Evolutionary conservation across 2,888 invertebrate genomes (phyloP), one percentile per base, ranked within the genome.

Genomic region (Timandra comae): DNA sequence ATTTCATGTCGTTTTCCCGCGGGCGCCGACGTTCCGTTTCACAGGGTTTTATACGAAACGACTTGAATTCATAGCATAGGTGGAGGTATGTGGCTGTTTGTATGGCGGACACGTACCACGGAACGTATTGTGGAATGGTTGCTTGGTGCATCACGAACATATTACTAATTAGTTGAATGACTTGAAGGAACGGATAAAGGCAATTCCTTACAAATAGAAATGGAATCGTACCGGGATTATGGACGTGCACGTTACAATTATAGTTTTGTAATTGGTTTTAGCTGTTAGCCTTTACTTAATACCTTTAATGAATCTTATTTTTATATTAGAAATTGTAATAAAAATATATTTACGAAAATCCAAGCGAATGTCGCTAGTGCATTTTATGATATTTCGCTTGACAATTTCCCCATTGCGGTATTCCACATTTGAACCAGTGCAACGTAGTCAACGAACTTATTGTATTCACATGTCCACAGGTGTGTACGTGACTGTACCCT

Each of bases 81-180:
- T 29, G 32, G 11, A 28, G 16, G 16, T 16, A 16, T 12, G 22
- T 22, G 3, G 8, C 8, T 7, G 12, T 46, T 43, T 25, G 41
- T 42, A 46, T 46, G 38, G 28, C 34, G 22, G 24, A 35, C 45
- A 46, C 45, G 45, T 46, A 40, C 40, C 33, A 10, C 29, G 31
- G 28, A 36, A 42, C 31, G 37, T 40, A 41, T 35, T 23, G 35
- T 30, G 24, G 24, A 11, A 24, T 11, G 4, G 30, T 21, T 20
- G 28, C 26, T 27, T 24, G 37, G 38, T 38, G 41, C 37, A 38
- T 33, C 30, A 12, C 21, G 20, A 25, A 32, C 31, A 33, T 30
- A 9, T 32, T 41, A 41, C 22, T 41, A 41, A 41, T 41, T 37
- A 30, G 20, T 30, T 16, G 21, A 24, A 34, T 33, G 29, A 33